Conservation (phyloP, 2,888 invertebrate genomes). For the Urechis unicinctus region DNA sequence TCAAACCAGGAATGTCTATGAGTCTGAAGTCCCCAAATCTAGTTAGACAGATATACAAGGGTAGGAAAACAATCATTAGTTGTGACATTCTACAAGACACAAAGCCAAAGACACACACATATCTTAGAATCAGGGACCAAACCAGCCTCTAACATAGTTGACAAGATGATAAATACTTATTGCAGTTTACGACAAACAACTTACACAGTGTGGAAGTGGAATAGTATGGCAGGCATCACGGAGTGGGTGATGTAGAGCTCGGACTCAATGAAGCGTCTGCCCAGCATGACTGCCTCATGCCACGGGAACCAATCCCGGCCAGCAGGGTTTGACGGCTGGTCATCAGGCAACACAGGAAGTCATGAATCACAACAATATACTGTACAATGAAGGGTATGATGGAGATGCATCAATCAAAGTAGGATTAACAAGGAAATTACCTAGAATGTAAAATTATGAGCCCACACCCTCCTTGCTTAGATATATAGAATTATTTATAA, state of each 20-base stretch:
- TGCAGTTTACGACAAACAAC: conserved; percentile 16
- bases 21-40: conserved; percentile 59
- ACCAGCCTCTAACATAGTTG: too few species aligned
- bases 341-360: neutral
- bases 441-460: too few species aligned
- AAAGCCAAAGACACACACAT: too few species aligned
- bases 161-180: neutral
- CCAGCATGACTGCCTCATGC: conserved; percentile 63
- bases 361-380: neutral
- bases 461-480: too few species aligned
- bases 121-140: too few species aligned
- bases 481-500: too few species aligned
- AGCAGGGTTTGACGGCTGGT: conserved; percentile 38
- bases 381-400: neutral
- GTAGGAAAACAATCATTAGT: neutral
- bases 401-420: too few species aligned
- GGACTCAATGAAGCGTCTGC: conserved; percentile 62
- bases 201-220: conserved; percentile 67
- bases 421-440: too few species aligned
- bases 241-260: conserved; percentile 67
- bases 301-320: conserved; percentile 61
- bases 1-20: conserved; percentile 59
- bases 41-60: neutral
- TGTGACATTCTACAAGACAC: too few species aligned
- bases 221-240: conserved; percentile 60